Evolutionary conservation across 64 coral and sea anemone genomes (phyloP).

Genomic region (Exaiptasia diaphana): DNA sequence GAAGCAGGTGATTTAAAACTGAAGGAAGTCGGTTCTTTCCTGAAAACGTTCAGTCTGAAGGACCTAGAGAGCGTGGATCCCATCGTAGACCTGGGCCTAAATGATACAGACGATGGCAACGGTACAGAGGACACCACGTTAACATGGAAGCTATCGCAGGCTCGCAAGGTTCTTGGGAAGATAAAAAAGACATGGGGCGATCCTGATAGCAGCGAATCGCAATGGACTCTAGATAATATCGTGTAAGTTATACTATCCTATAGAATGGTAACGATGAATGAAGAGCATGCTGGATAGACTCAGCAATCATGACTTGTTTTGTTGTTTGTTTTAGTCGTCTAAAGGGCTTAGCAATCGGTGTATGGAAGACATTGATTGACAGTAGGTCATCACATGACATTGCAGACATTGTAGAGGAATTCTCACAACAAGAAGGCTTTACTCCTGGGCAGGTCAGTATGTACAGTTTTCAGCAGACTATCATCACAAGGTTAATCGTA

Average conservation of each 20-base stretch:
- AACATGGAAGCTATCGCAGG: constrained; percentile 62
- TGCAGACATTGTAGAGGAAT: not conserved
- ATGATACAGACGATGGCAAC: not conserved
- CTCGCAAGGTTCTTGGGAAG: constrained; percentile 36
- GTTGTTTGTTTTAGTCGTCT: constrained; percentile 26
- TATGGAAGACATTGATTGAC: constrained; percentile 49
- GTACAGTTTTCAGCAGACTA: not conserved
- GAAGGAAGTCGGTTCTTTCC: constrained; percentile 35
- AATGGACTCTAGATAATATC: constrained; percentile 54
- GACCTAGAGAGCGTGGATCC: constrained; percentile 37
- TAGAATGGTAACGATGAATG: not conserved
- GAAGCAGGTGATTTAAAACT: constrained; percentile 11
- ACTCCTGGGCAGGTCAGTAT: constrained; percentile 11
- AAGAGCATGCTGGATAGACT: too few relatives aligned
- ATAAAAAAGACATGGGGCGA: constrained; percentile 47
- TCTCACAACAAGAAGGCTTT: constrained; percentile 38
- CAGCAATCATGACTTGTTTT: not conserved
- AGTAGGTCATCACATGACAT: not conserved
- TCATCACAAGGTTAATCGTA: not conserved
- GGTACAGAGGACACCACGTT: not conserved
- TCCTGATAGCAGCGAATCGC: constrained; percentile 19
- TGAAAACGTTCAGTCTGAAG: constrained; percentile 44
- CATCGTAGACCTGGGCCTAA: constrained; percentile 35
- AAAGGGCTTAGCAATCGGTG: constrained; percentile 33
- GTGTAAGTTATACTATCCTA: not conserved